Base-by-base conservation (phyloP, 1,140 invertebrate genomes). In the Anthonomus grandis region DNA sequence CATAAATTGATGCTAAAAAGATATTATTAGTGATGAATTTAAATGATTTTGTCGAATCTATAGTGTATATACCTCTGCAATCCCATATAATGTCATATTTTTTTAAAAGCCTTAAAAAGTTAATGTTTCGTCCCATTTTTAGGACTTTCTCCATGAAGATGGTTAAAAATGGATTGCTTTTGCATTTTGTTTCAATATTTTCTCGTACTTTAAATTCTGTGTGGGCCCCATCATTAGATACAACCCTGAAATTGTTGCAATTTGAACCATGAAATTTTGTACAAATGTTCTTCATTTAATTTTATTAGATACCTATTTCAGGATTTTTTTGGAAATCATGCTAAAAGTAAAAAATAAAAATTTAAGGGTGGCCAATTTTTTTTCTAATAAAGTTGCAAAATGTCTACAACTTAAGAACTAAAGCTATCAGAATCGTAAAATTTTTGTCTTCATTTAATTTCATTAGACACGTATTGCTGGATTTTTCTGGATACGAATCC, bases 71-170 rank as follows among this genome's bases (percentile, higher is more conserved):
- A 67, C 66, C 64, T 64, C 42, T 23, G 21, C 23, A 49, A 19
- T 58, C 60, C 8, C 48, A 44, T 19, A 67, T 54, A 9, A 67
- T 39, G 39, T 66, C 60, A 34, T 64, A 64, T 48, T 70, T 66
- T 17, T 62, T 61, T 13, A 73, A 47, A 13, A 66, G 51, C 17
- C 64, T 62, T 13, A 73, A 53, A 31, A 71, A 59, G 34, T 66
- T 64, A 3, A 73, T 57, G 48, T 71, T 70, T 23, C 52, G 62
- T 1, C 67, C 69, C n/a, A 72, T 65, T 63, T 65, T 64, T 5
- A 72, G 44, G 8, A 73, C 64, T 22, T 65, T 52, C 3, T 53
- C 56, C 10, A 47, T 50, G 17, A 71, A 63, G 48, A 71, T 62
- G 47, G 63, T 59, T 5, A 71, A 34, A 10, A 71, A 52, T 22